A percentile compares a stretch with the other conserved stretches of the same genome.
Evolutionary conservation across 1,140 invertebrate species (phyloP).

Genomic region (Musca domestica): DNA sequence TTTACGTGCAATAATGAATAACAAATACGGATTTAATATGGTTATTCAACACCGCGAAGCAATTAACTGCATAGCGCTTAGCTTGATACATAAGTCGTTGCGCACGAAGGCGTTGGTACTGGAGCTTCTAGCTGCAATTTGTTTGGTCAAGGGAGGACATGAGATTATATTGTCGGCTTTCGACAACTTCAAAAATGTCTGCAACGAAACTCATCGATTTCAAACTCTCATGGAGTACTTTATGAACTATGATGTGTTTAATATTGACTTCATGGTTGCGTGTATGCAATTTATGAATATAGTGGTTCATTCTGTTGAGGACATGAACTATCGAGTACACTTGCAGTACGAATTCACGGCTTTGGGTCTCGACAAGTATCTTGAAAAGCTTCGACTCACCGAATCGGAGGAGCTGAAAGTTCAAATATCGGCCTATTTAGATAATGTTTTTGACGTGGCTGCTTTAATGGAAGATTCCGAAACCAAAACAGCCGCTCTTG

Average conservation of each 20-base stretch:
- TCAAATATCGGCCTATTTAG: slow-evolving; percentile 96
- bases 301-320: slow-evolving; percentile 97
- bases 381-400: slow-evolving; percentile 87
- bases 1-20: slow-evolving; percentile 99
- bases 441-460: slow-evolving; percentile 97
- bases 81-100: slow-evolving; percentile 94
- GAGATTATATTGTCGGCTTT: slow-evolving; percentile 96
- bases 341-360: slow-evolving; percentile 98
- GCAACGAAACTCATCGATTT: slow-evolving; percentile 83
- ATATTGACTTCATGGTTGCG: slow-evolving; percentile 99
- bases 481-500: slow-evolving; percentile 86
- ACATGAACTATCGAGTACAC: slow-evolving; percentile 98
- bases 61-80: slow-evolving; percentile 97
- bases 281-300: slow-evolving; percentile 99
- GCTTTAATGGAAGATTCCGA: slow-evolving; percentile 97
- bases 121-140: slow-evolving; percentile 93
- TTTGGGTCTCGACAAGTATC: slow-evolving; percentile 91
- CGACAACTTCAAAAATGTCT: slow-evolving; percentile 94
- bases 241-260: slow-evolving; percentile 93
- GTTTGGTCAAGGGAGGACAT: slow-evolving; percentile 96
- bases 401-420: slow-evolving; percentile 95
- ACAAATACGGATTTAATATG: slow-evolving; percentile 99
- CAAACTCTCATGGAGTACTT: slow-evolving; percentile 98
- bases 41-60: slow-evolving; percentile 97
- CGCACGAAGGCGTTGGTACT: slow-evolving; percentile 96